Evolutionary conservation across 37 sponge, comb jelly and placozoan species (phyloP), one percentile per base, ranked within the genome.

Genomic region (Eunapius fragilis): DNA sequence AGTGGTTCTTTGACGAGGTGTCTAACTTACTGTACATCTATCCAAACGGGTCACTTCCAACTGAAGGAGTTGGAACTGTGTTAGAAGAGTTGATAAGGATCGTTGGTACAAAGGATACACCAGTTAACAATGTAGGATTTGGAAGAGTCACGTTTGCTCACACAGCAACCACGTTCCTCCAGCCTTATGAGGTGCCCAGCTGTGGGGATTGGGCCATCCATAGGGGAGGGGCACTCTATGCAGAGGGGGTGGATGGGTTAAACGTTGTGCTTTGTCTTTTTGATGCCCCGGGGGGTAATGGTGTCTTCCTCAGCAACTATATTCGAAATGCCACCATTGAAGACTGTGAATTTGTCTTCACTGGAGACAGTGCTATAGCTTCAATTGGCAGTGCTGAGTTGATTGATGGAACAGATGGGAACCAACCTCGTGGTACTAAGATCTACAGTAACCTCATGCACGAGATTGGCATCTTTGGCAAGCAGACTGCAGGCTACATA

Each of bases 161-260:
- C 36, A 80, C 90, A 25, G 81, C 81, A 0, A 85, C 90, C 27
- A 90, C 90, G 17, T 90, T 81, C 77, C 32, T 90, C 75, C 19
- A 50, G 27, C 33, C 25, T 28, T 90, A 90, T 48, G 90, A 90
- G 45, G 90, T 85, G 26, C 90, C 90, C 36, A 84, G 86, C 47
- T 86, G 90, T 25, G 90, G 90, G 22, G 90, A 90, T 71, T 90
- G 90, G 90, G 69, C 81, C 9, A 76, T 90, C 67, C 85, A 90
- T 71, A 48, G 90, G 30, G 86, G 86, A 70, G 90, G 73, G 2
- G 67, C 90, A 5, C 68, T 90, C 25, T 85, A 86, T 68, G 76
- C 73, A 12, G 86, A 90, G 38, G 90, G 86, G 0, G 86, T 72
- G 25, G 81, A 85, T 35, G 70, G 75, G 26, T 71, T 85, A 28